A percentile compares a stretch with the other conserved stretches of the same genome.
These are phyloP conservation scores for Pituophis catenifer DNA, from an alignment of 2,113 vertebrate species.

Conservation along the genomic window DNA sequence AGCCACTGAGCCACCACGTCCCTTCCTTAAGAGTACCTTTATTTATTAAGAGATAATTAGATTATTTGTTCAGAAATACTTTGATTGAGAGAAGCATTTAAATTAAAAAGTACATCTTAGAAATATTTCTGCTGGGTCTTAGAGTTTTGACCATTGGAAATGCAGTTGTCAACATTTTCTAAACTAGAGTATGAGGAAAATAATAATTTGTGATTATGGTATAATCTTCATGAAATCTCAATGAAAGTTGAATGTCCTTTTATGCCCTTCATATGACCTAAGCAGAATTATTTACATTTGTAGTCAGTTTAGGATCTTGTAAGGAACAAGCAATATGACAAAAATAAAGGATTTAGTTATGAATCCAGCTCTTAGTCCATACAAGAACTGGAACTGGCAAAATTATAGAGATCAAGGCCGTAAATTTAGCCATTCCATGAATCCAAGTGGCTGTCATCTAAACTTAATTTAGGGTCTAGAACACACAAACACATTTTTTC, in stretches of 20 bases:
- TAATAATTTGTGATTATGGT: conserved; percentile 19
- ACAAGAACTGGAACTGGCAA: neutral
- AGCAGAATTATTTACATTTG: conserved; percentile 3
- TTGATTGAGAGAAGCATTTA: neutral
- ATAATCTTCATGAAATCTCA: neutral
- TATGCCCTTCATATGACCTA: neutral
- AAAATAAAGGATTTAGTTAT: neutral
- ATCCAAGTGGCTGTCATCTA: neutral
- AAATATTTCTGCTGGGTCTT: neutral
- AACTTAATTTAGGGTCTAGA: neutral
- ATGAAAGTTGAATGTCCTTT: neutral
- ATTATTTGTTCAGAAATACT: neutral
- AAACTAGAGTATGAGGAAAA: neutral
- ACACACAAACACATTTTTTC: neutral
- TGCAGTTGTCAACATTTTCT: conserved; percentile 2
- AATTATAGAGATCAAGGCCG: neutral
- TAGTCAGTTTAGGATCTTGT: neutral
- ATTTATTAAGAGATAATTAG: neutral
- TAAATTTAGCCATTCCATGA: neutral
- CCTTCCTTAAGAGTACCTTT: neutral
- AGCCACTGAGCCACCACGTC: no score
- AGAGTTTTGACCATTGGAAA: neutral
- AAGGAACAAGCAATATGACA: neutral
- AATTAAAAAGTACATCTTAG: neutral
- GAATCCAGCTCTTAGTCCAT: neutral